A percentile compares a stretch with the other conserved stretches of the same genome.
These are phyloP conservation scores for Porites evermanni DNA, from an alignment of 92 coral and sea anemone genomes.

Conservation along the genomic window DNA sequence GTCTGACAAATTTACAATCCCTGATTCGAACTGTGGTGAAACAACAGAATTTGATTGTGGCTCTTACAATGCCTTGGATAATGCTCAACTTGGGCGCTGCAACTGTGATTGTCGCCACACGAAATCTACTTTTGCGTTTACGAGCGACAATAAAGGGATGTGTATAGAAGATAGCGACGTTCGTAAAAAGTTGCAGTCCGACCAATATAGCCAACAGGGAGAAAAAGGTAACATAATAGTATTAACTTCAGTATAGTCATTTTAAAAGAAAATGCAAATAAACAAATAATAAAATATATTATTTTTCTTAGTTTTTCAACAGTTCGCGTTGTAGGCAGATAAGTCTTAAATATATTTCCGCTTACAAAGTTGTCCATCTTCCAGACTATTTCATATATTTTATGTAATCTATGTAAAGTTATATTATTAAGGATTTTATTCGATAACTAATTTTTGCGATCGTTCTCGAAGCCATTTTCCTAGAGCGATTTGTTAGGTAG, in stretches of 20 bases:
- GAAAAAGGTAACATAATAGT: slow-evolving; percentile 10
- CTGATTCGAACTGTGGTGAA: neutral
- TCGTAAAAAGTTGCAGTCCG: slow-evolving; percentile 16
- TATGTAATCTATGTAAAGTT: too few relatives aligned
- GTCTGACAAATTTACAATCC: slow-evolving; percentile 1
- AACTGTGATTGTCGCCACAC: neutral
- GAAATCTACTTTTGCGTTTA: slow-evolving; percentile 11
- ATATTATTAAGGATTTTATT: too few relatives aligned
- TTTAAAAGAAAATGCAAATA: too few relatives aligned
- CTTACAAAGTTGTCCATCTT: neutral
- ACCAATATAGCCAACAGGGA: neutral
- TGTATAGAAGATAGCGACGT: neutral
- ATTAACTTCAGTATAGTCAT: too few relatives aligned
- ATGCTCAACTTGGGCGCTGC: neutral
- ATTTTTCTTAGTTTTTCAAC: neutral
- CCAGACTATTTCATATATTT: too few relatives aligned
- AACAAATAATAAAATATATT: neutral
- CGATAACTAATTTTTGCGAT: too few relatives aligned
- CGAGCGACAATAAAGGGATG: neutral
- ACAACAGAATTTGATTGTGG: neutral
- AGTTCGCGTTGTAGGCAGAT: too few relatives aligned
- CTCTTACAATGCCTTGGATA: neutral
- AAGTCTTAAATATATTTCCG: neutral
- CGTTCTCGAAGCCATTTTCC: too few relatives aligned
- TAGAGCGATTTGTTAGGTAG: too few relatives aligned